Evolutionary conservation across 2,113 vertebrate species (phyloP), one percentile per base, ranked within the genome.

Genomic region (Grantiella picta): DNA sequence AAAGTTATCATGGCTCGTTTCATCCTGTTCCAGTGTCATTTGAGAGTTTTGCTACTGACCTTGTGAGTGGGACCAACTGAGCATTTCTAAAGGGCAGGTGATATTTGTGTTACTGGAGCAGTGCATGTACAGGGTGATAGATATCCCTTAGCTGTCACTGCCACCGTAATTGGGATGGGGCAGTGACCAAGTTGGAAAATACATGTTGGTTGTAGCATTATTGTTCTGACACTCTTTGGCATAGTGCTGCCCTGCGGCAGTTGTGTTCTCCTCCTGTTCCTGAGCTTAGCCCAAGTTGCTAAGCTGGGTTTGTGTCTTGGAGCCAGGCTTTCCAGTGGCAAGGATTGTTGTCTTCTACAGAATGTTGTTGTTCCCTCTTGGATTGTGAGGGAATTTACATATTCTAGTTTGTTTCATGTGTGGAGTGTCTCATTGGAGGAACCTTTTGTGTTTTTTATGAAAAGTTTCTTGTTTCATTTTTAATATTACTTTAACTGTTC

Each of bases 131-230:
- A 33, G 50, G 21, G 10, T 65, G n/a, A 36, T 12, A 8, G 16
- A 22, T 5, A 8, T 45, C 36, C n/a, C 10, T 69, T 53, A 61
- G 40, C 45, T 40, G 10, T 57, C 7, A 5, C 21, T 61, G 64
- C 45, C 15, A 12, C 31, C 19, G 27, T 20, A 42, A 21, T 3
- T 79, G 65, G 23, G 7, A 15, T 54, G 25, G 40, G 31, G 31
- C 54, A 35, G 17, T 10, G 23, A 10, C 21, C 2, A 47, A 52
- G 47, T 50, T 15, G 33, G 69, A 71, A 82, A 40, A 45, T 15
- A 31, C 0, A 0, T 12, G 21, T 33, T 49, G 29, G 25, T 9
- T 68, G 38, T 49, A 36, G 18, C 10, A 6, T 47, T 1, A 0
- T 52, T 61, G 14, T 44, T 63, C 61, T 82, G 60, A 50, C 7